Evolutionary conservation across 2,888 invertebrate genomes (phyloP), one percentile per base, ranked within the genome.

Genomic region (Agrenia bidenticulata): DNA sequence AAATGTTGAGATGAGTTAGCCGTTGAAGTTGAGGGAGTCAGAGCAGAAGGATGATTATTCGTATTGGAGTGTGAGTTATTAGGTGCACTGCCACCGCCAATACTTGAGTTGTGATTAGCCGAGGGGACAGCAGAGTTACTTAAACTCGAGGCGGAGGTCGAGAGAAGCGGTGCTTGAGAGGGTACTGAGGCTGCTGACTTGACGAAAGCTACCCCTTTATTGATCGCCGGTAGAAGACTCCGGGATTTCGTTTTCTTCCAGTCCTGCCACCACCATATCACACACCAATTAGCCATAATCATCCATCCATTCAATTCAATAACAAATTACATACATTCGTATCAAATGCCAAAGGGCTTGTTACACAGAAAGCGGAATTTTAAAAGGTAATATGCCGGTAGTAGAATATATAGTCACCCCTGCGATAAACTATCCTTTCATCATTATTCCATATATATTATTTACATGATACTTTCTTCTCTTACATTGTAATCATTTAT

Each of bases 211-310:
- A 71, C 72, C 39, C 73, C 73, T 68, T 73, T 72, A 66, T 69
- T 69, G 58, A 72, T 58, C 53, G 73, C 67, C 61, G 74, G 73
- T 60, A 75, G 63, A 70, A 75, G 64, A 63, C 68, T 68, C 55
- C 73, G 66, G 57, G 69, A 72, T 67, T 75, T 75, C 64, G 69
- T 64, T 61, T 73, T 75, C 65, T 75, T 75, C 74, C 74, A 75
- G 64, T 75, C 74, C 74, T 75, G 57, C 63, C 53, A 32, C 49
- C 61, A 61, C 26, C 51, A 49, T 59, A 61, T 49, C 63, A 62
- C 62, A 69, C 27, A 63, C 70, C 49, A 63, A 59, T 63, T 63
- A 63, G 50, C 58, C 21, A 56, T 56, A 61, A 21, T 69, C 72
- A 63, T 61, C 23, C 42, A 23, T 53, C 57, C 58, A 42, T 17